A percentile compares a stretch with the other conserved stretches of the same genome.
phyloP scores from a whole-genome alignment of 2,888 invertebrate species.

The Drosophila mercatorum region DNA sequence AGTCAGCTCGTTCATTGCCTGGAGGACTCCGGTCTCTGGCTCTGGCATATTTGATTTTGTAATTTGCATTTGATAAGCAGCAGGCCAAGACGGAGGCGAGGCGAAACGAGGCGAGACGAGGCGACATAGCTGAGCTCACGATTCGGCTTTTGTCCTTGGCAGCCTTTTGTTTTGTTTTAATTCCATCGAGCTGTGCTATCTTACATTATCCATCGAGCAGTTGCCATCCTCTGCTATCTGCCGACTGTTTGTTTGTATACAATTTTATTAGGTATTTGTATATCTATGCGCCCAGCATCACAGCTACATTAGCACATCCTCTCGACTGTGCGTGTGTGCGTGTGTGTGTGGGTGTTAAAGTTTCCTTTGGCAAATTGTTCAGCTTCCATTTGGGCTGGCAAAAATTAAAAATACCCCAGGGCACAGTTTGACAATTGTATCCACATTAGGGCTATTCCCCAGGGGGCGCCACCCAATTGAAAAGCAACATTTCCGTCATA shows the following conservation, averaged over 20 bases:
- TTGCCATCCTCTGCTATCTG: constrained; percentile 26
- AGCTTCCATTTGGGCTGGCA: constrained; percentile 26
- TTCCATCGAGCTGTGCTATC: constrained; percentile 71
- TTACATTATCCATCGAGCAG: constrained; percentile 48
- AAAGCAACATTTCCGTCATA: constrained; percentile 12
- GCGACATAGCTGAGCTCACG: constrained; percentile 46
- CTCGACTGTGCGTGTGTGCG: neutral
- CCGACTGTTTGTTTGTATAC: constrained; percentile 42
- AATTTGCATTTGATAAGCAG: constrained; percentile 77
- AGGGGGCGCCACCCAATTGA: constrained; percentile 1
- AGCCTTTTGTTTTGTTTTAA: constrained; percentile 74
- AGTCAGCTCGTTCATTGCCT: constrained; percentile 31
- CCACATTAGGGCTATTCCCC: constrained; percentile 30
- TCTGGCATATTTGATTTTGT: constrained; percentile 73
- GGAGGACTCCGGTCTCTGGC: constrained; percentile 39
- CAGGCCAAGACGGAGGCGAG: constrained; percentile 23
- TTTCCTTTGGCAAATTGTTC: constrained; percentile 15
- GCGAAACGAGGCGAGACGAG: constrained; percentile 16
- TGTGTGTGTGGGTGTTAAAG: constrained; percentile 10
- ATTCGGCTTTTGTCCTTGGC: constrained; percentile 54
- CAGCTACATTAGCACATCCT: constrained; percentile 39
- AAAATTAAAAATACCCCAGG: constrained; percentile 53
- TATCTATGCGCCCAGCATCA: constrained; percentile 19
- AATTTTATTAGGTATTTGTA: constrained; percentile 59
- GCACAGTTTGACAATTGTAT: constrained; percentile 45